Evolutionary conservation across 2,888 invertebrate species (phyloP).

Genomic region (Sphaerophoria rueppellii): DNA sequence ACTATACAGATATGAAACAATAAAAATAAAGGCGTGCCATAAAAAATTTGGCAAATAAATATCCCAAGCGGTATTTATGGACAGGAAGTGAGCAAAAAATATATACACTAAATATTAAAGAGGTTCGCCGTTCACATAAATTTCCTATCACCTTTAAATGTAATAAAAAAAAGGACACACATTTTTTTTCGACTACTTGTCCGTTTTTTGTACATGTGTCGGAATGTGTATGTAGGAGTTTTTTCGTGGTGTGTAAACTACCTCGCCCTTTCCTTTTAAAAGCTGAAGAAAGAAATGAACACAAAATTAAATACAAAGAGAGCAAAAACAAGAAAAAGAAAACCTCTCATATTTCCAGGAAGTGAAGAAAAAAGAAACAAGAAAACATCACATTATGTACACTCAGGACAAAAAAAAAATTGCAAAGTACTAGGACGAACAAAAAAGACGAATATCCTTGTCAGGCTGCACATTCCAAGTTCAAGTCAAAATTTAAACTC

Average conservation of each 20-base stretch:
- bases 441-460: conserved; percentile 54
- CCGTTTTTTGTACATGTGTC: background rate
- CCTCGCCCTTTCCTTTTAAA: conserved; percentile 35
- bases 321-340: conserved; percentile 18
- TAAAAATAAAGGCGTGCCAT: conserved; percentile 47
- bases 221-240: conserved; percentile 40
- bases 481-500: conserved; percentile 73
- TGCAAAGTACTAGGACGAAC: conserved; percentile 23
- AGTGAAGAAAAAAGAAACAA: conserved; percentile 1
- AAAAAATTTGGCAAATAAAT: conserved; percentile 44
- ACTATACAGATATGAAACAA: background rate
- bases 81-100: background rate
- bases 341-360: conserved; percentile 42
- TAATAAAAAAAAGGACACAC: conserved; percentile 44
- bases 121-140: conserved; percentile 43
- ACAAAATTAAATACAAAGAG: conserved; percentile 44
- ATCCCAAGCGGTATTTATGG: conserved; percentile 28
- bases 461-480: conserved; percentile 68
- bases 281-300: conserved; percentile 16
- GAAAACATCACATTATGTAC: conserved; percentile 44
- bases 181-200: background rate
- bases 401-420: conserved; percentile 21
- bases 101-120: conserved; percentile 55
- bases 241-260: conserved; percentile 16
- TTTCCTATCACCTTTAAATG: conserved; percentile 52